A percentile compares a stretch with the other conserved stretches of the same genome.
These are phyloP conservation scores for Sesia bembeciformis DNA, from an alignment of 2,888 invertebrate species.

Conservation along the genomic window DNA sequence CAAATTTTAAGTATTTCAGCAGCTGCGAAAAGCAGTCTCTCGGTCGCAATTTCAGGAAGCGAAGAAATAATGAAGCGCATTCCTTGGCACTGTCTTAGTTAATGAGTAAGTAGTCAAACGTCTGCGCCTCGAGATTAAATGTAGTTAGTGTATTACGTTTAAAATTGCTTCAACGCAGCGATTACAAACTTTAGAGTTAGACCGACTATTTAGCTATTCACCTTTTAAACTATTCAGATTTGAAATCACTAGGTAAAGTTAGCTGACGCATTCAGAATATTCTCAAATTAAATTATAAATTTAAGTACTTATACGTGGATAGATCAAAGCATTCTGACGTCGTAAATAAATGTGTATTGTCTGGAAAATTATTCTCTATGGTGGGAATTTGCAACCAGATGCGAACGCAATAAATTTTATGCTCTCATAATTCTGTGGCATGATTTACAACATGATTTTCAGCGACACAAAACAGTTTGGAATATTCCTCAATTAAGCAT, in stretches of 20 bases:
- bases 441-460: slow-evolving; percentile 55
- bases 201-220: too few relatives aligned
- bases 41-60: slow-evolving; percentile 25
- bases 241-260: too few relatives aligned
- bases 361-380: slow-evolving; percentile 41
- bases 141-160: not conserved
- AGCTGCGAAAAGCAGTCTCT: slow-evolving; percentile 17
- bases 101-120: slow-evolving; percentile 49
- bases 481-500: slow-evolving; percentile 44
- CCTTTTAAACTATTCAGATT: too few relatives aligned
- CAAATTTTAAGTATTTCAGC: slow-evolving; percentile 26
- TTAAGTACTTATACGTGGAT: too few relatives aligned
- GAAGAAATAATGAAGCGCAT: slow-evolving; percentile 41
- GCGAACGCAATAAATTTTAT: slow-evolving; percentile 60
- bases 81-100: slow-evolving; percentile 24
- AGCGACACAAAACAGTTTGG: slow-evolving; percentile 35
- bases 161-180: slow-evolving; percentile 12
- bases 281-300: too few relatives aligned
- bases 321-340: too few relatives aligned
- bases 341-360: slow-evolving; percentile 39
- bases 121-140: not conserved
- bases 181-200: not conserved
- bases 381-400: slow-evolving; percentile 63
- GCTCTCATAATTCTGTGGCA: slow-evolving; percentile 56
- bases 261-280: too few relatives aligned